Evolutionary conservation across 2,888 invertebrate genomes (phyloP), one percentile per base, ranked within the genome.

Genomic region (Eupithecia tripunctaria): DNA sequence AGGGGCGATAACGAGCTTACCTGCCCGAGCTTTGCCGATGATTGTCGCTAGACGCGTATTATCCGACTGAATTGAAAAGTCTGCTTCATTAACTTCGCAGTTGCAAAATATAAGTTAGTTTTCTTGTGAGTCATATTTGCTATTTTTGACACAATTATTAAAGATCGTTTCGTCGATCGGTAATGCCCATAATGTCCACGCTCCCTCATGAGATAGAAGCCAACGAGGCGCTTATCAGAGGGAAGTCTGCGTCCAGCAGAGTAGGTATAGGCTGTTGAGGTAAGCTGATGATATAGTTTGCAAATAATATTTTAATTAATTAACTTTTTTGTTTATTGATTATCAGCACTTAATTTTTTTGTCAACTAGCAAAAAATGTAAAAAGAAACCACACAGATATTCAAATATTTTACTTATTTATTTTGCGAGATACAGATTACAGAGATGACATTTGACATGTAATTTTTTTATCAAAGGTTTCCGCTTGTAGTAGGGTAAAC

Each of bases 1-100:
- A 76, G 79, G 73, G 80, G 83, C 88, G 88, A 89, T 89, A 90
- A 88, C 82, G 67, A 84, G 80, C 82, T 81, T 87, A 88, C 86
- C 84, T 82, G 83, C 77, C 73, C 69, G 79, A 83, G 85, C 88
- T 87, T 86, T 84, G 83, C 85, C 80, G 84, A 78, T 74, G 71
- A 76, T 75, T 76, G 79, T 74, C 74, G 73, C 76, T 77, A 79
- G 75, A 80, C 78, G 63, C 10, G 74, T 67, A 81, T 83, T 80
- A 89, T 60, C 80, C 89, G 79, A 72, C 80, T 76, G 76, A 87
- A 80, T 89, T 85, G 21, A 80, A 78, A 82, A 85, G 84, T 32
- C 70, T 14, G 25, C 51, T 21, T 63, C 43, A 47, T 10, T 7
- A n/a, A 29, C 10, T 64, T 56, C 14, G 14, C 56, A 56, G 71